Evolutionary conservation across 2,113 vertebrate genomes (phyloP).

Genomic region (Erythrocercus mccallii): DNA sequence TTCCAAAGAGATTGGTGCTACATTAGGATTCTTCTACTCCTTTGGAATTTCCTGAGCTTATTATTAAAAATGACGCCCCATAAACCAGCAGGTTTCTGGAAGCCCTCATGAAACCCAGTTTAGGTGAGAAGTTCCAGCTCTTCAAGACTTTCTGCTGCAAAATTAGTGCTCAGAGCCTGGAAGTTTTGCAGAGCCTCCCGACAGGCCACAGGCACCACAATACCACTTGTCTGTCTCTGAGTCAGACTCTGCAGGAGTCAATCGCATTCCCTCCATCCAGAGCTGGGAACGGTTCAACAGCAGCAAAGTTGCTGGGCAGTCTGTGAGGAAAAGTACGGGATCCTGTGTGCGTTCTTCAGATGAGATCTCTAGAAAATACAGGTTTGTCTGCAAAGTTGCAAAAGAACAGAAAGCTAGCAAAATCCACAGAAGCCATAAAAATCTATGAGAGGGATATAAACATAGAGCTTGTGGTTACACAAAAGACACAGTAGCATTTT

Average conservation of each 20-base stretch:
- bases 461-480: not conserved
- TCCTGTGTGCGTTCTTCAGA: not conserved
- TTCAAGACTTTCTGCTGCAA: not conserved
- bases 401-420: not conserved
- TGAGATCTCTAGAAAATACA: not conserved
- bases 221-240: not conserved
- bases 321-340: not conserved
- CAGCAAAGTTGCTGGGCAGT: not conserved
- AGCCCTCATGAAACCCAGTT: not conserved
- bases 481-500: not conserved
- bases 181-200: not conserved
- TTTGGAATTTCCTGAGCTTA: slow-evolving; percentile 7
- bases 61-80: slow-evolving; percentile 8
- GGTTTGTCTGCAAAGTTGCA: not conserved
- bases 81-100: slow-evolving; percentile 40
- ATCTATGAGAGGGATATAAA: not conserved
- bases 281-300: rapidly evolving
- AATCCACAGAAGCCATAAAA: not conserved
- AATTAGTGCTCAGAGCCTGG: not conserved
- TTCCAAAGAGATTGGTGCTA: not conserved
- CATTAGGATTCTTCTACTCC: not conserved
- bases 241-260: not conserved
- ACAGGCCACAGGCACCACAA: not conserved
- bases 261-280: not conserved
- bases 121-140: not conserved